Conservation (phyloP, 1,140 invertebrate genomes). For the Saxidomus purpurata region DNA sequence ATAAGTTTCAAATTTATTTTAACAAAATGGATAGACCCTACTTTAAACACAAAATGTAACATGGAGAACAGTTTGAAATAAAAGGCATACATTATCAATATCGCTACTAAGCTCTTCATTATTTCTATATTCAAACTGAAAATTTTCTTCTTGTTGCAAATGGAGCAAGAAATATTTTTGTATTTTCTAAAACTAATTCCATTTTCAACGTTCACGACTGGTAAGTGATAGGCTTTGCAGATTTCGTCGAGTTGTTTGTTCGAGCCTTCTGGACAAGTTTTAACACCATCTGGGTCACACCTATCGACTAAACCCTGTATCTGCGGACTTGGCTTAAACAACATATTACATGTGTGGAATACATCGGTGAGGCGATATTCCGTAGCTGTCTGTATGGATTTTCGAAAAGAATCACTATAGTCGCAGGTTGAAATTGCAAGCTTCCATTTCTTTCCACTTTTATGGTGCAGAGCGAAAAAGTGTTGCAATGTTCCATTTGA, state of each 20-base stretch:
- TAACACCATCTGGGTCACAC: not conserved
- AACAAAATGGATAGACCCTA: too few species aligned
- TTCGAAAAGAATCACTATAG: not conserved
- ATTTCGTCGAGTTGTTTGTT: not conserved
- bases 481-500: not conserved
- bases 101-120: not conserved
- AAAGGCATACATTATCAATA: too few species aligned
- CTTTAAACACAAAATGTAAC: too few species aligned
- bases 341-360: not conserved
- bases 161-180: not conserved
- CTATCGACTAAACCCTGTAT: not conserved
- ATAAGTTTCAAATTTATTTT: not conserved
- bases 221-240: not conserved
- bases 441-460: not conserved
- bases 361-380: not conserved
- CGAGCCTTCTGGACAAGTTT: not conserved
- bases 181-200: not conserved
- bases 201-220: not conserved
- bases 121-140: not conserved
- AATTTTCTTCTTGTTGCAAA: not conserved
- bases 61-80: too few species aligned
- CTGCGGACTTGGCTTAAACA: not conserved
- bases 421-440: not conserved
- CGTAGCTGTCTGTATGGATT: not conserved
- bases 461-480: not conserved